phyloP scores from a whole-genome alignment of 2,113 vertebrate genomes.

The Delphinapterus leucas region DNA sequence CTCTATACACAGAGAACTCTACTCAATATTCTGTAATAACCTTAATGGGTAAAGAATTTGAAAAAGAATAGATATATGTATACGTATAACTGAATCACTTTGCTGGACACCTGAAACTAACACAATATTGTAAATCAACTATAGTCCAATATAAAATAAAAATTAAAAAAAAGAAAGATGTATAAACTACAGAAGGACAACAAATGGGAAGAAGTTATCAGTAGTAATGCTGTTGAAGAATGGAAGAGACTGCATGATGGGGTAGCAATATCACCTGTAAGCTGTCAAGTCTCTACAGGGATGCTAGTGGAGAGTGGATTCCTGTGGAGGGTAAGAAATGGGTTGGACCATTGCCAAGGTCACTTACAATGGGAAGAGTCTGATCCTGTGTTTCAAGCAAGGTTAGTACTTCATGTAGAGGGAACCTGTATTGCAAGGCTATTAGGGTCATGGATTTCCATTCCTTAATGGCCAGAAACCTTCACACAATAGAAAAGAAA shows the following conservation, averaged over 20 bases:
- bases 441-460: neutral
- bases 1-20: neutral
- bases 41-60: neutral
- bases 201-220: neutral
- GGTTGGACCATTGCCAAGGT: neutral
- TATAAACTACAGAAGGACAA: neutral
- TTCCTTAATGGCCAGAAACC: neutral
- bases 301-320: neutral
- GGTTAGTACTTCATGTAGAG: neutral
- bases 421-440: neutral
- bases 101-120: neutral
- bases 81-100: neutral
- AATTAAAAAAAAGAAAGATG: neutral
- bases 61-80: neutral
- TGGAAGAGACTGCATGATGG: neutral
- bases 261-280: too few species aligned
- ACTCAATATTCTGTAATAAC: neutral
- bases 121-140: neutral
- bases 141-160: too few species aligned
- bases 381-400: neutral
- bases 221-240: neutral
- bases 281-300: neutral
- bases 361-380: neutral
- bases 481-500: neutral
- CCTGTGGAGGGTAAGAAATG: neutral